These are phyloP conservation scores for Cryptus viduatorius DNA, from an alignment of 2,888 invertebrate species.

Conservation along the genomic window DNA sequence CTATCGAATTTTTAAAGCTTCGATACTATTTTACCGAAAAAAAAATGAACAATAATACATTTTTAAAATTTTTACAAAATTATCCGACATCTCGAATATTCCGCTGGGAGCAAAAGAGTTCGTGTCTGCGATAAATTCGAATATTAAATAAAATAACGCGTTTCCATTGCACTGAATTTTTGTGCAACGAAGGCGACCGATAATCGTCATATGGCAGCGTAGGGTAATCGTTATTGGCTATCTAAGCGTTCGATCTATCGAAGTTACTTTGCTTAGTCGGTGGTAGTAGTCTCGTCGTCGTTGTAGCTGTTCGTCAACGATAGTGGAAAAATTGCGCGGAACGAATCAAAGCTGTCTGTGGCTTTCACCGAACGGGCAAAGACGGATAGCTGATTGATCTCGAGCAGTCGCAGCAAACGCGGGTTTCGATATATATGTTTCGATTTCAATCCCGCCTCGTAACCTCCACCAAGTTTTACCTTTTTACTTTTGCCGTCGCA, in stretches of 20 bases:
- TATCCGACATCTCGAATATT: neutral
- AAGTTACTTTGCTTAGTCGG: constrained; percentile 49
- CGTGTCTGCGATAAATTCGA: too few species aligned
- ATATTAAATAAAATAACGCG: neutral
- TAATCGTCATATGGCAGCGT: neutral
- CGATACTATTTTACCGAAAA: too few species aligned
- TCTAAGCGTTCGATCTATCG: constrained; percentile 22
- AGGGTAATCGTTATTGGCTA: constrained; percentile 39
- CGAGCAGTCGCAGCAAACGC: constrained; percentile 49
- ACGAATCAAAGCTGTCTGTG: constrained; percentile 68
- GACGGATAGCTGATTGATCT: constrained; percentile 65
- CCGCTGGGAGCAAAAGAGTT: neutral
- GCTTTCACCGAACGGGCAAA: constrained; percentile 67
- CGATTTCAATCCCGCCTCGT: constrained; percentile 43
- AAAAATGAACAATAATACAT: too few species aligned
- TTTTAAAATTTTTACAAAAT: too few species aligned
- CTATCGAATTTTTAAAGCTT: too few species aligned
- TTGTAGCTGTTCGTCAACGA: too few species aligned
- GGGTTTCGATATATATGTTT: constrained; percentile 3
- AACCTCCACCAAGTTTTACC: constrained; percentile 9
- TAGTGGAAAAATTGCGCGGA: constrained; percentile 68
- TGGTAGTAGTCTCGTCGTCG: too few species aligned
- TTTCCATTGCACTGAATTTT: neutral
- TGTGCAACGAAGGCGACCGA: constrained; percentile 34
- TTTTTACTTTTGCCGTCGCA: neutral